These are phyloP conservation scores for Spinus pinus DNA, from an alignment of 2,797 vertebrate species.

Conservation along the genomic window DNA sequence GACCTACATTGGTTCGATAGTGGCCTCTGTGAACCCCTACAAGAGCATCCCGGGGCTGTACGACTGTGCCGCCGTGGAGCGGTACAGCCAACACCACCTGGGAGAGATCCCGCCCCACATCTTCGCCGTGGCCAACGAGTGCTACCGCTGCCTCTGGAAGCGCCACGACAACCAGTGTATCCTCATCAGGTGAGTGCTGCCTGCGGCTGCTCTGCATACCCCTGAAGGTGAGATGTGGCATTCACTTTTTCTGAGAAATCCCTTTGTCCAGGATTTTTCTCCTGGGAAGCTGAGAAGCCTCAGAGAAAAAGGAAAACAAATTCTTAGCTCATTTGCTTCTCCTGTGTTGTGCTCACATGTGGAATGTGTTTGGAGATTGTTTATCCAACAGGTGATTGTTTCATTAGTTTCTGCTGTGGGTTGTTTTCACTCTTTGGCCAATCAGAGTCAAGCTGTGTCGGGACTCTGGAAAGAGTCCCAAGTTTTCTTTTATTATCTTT, in stretches of 20 bases:
- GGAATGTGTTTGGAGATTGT: neutral
- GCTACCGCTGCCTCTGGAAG: constrained; percentile 95
- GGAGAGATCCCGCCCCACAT: constrained; percentile 92
- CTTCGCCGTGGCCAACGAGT: constrained; percentile 94
- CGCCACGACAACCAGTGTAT: constrained; percentile 91
- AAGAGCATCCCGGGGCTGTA: constrained; percentile 87
- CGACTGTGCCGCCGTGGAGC: constrained; percentile 77
- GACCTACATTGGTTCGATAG: constrained; percentile 96
- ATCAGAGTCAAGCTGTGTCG: neutral
- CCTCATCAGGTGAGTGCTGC: constrained; percentile 88
- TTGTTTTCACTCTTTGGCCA: neutral
- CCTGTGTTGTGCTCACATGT: neutral
- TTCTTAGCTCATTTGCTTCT: neutral
- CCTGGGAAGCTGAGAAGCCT: neutral
- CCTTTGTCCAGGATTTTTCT: neutral
- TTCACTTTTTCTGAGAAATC: neutral
- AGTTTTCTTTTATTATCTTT: no score
- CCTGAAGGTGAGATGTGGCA: no score
- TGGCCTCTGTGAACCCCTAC: constrained; percentile 95
- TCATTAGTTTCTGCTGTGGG: neutral
- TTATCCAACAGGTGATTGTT: neutral
- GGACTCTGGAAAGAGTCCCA: no score
- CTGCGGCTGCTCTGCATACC: neutral
- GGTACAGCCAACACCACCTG: constrained; percentile 86
- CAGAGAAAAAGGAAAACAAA: neutral